These are phyloP conservation scores for Taenaris catops DNA, from an alignment of 2,888 invertebrate species.

Conservation along the genomic window DNA sequence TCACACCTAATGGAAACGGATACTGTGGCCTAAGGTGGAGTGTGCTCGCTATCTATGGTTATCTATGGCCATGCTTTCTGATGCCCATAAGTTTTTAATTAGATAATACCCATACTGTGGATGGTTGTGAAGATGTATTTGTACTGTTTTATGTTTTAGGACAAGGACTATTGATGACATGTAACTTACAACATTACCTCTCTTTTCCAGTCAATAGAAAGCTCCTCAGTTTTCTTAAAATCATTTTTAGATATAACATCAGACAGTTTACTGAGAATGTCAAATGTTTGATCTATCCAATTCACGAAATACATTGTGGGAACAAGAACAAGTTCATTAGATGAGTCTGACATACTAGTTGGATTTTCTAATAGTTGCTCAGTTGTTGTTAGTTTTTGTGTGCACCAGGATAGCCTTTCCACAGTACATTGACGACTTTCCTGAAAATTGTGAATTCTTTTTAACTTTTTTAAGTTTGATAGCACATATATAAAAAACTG, in stretches of 20 bases:
- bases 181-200: constrained; percentile 52
- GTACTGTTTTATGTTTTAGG: too few species aligned
- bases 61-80: too few species aligned
- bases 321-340: constrained; percentile 39
- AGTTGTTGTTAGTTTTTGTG: constrained; percentile 43
- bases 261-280: constrained; percentile 51
- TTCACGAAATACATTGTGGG: constrained; percentile 67
- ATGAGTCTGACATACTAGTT: constrained; percentile 22
- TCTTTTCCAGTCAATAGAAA: constrained; percentile 45
- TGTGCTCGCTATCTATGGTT: too few species aligned
- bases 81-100: too few species aligned
- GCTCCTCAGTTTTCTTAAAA: constrained; percentile 37
- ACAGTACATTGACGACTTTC: constrained; percentile 56
- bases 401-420: constrained; percentile 62
- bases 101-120: too few species aligned
- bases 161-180: too few species aligned
- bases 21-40: too few species aligned
- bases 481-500: too few species aligned
- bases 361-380: constrained; percentile 35
- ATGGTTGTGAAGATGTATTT: too few species aligned
- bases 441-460: too few species aligned
- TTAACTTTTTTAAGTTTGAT: too few species aligned
- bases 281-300: constrained; percentile 72
- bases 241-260: constrained; percentile 48
- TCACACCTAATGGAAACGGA: too few species aligned